These are phyloP conservation scores for Polyploca ridens DNA, from an alignment of 2,888 invertebrate species.

Conservation along the genomic window DNA sequence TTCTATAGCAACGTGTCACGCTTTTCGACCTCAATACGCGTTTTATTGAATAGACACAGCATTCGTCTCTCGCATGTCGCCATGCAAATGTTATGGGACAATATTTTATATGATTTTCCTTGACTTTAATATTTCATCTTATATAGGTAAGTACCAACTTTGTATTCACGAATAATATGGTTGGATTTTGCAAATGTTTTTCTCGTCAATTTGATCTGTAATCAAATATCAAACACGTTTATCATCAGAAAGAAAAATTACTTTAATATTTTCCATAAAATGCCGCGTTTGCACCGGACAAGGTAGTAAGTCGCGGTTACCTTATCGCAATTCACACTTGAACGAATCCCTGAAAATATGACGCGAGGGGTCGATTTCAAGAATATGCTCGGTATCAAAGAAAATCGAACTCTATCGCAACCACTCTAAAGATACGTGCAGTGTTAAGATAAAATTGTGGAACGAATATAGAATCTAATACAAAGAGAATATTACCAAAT, in stretches of 20 bases:
- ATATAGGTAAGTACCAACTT: background rate
- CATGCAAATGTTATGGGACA: background rate
- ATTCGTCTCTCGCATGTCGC: background rate
- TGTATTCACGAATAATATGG: background rate
- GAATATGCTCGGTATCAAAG: background rate
- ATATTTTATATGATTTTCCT: background rate
- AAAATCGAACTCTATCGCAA: background rate
- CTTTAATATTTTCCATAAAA: background rate
- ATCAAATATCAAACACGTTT: too few species aligned
- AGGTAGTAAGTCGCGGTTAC: slow-evolving; percentile 8
- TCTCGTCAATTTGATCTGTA: too few species aligned
- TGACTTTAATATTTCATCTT: background rate
- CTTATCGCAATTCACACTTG: slow-evolving; percentile 10
- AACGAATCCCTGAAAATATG: background rate
- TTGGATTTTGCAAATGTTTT: too few species aligned
- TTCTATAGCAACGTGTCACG: background rate
- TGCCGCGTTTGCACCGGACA: background rate
- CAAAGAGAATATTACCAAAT: background rate
- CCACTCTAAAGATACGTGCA: background rate
- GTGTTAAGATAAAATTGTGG: background rate
- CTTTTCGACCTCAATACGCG: background rate
- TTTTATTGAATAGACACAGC: background rate
- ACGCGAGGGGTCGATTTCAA: background rate
- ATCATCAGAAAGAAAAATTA: background rate
- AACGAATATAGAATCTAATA: background rate